A percentile compares a stretch with the other conserved stretches of the same genome.
Conservation (phyloP, 2,888 invertebrate species). For the Oscheius sp. region DNA sequence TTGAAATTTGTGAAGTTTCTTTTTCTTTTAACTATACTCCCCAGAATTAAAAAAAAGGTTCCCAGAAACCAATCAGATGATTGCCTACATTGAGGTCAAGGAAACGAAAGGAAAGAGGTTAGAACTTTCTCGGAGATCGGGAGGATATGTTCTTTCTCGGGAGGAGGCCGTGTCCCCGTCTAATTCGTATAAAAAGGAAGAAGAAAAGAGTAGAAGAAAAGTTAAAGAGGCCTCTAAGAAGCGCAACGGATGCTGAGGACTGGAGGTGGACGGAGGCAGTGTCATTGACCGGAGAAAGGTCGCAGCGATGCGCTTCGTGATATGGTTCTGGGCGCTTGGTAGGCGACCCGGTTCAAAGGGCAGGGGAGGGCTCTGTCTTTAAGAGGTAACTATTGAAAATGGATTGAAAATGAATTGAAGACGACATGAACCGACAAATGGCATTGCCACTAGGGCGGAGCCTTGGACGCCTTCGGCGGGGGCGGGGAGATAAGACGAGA, state of each 20-base stretch:
- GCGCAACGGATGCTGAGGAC: slow-evolving; percentile 28
- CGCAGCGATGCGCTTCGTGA: slow-evolving; percentile 37
- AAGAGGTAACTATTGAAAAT: slow-evolving; percentile 21
- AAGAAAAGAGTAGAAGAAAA: not conserved
- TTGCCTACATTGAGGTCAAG: slow-evolving; percentile 17
- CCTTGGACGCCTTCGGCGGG: slow-evolving; percentile 28
- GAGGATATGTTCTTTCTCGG: too few relatives aligned
- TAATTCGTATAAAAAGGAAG: not conserved
- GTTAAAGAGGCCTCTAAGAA: slow-evolving; percentile 3
- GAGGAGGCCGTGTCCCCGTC: too few relatives aligned
- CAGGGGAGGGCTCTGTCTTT: not conserved
- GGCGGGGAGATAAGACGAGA: slow-evolving; percentile 37
- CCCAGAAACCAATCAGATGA: slow-evolving; percentile 4
- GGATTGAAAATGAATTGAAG: slow-evolving; percentile 21
- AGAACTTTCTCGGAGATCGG: not conserved
- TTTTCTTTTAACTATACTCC: too few relatives aligned
- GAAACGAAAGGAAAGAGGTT: slow-evolving; percentile 1
- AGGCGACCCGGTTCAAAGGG: slow-evolving; percentile 38
- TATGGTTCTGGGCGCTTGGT: slow-evolving; percentile 26
- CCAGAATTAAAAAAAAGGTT: not conserved
- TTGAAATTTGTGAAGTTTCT: too few relatives aligned
- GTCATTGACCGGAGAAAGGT: slow-evolving; percentile 39
- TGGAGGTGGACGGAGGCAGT: slow-evolving; percentile 29
- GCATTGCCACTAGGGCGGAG: slow-evolving; percentile 35
- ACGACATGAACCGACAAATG: slow-evolving; percentile 28